These are phyloP conservation scores for Calephelis nemesis DNA, from an alignment of 1,140 invertebrate genomes.

Conservation along the genomic window DNA sequence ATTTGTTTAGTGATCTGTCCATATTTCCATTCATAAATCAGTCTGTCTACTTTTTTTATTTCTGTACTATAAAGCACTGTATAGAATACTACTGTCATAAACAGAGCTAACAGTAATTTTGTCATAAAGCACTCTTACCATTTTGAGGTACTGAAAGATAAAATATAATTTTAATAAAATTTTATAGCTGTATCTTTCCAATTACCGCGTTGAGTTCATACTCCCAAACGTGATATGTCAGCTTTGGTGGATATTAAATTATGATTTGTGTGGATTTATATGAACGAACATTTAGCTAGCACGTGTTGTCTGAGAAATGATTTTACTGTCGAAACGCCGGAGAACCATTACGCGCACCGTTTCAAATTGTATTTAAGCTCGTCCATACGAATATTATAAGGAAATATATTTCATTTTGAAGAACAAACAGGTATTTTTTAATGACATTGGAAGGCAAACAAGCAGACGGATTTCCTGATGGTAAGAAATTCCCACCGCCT, in stretches of 20 bases:
- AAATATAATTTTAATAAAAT: constrained; percentile 15
- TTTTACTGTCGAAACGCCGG: constrained; percentile 16
- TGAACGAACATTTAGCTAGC: constrained; percentile 17
- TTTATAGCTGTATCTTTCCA: constrained; percentile 8
- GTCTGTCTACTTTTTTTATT: too few relatives aligned
- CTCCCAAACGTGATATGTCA: constrained; percentile 15
- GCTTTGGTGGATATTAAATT: constrained; percentile 18
- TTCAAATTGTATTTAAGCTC: constrained; percentile 7
- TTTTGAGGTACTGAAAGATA: not conserved
- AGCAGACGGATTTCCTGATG: too few relatives aligned
- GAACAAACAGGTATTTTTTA: too few relatives aligned
- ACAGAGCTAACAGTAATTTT: too few relatives aligned
- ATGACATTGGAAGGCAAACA: too few relatives aligned
- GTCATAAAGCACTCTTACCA: not conserved
- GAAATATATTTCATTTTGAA: not conserved
- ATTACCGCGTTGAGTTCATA: constrained; percentile 11
- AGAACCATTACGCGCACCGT: not conserved
- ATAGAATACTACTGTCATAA: too few relatives aligned
- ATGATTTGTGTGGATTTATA: constrained; percentile 18
- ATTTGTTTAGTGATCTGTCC: too few relatives aligned
- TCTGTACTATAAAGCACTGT: too few relatives aligned
- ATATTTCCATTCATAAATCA: too few relatives aligned
- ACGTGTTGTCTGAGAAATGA: constrained; percentile 19
- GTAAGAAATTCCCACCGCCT: too few relatives aligned
- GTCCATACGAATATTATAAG: not conserved